A percentile compares a stretch with the other conserved stretches of the same genome.
Conservation (phyloP, 2,797 vertebrate species). For the Ptychobarbus kaznakovi region DNA sequence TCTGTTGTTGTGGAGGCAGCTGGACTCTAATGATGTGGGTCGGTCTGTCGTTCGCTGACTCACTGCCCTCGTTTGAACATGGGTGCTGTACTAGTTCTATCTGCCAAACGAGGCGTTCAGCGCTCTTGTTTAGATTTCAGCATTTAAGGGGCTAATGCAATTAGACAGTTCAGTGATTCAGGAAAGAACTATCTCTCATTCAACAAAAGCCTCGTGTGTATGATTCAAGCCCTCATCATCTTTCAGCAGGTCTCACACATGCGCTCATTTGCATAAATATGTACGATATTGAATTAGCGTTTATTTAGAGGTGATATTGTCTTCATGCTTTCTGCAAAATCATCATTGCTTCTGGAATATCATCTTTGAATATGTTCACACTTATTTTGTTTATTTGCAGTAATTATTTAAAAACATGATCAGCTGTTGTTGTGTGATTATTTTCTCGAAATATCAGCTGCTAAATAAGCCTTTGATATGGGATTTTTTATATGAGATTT, state of each 20-base stretch:
- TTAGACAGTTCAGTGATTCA: constrained; percentile 49
- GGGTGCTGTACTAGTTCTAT: constrained; percentile 14
- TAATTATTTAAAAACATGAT: constrained; percentile 24
- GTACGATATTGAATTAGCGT: background rate
- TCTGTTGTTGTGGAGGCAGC: constrained; percentile 27
- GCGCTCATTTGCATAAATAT: constrained; percentile 10
- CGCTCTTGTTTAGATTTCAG: constrained; percentile 32
- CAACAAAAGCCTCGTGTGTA: constrained; percentile 21
- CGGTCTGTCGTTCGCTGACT: constrained; percentile 17
- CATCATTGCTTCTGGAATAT: background rate
- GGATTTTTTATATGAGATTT: background rate
- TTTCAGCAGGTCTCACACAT: constrained; percentile 15
- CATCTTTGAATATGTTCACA: constrained; percentile 23
- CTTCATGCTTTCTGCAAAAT: constrained; percentile 16
- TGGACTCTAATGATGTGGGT: constrained; percentile 27
- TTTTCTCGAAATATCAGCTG: background rate
- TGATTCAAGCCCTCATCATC: constrained; percentile 30
- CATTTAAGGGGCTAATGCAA: constrained; percentile 45
- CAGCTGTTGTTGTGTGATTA: background rate
- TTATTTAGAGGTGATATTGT: constrained; percentile 14
- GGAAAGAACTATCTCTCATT: constrained; percentile 26
- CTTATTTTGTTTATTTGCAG: background rate
- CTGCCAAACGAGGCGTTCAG: constrained; percentile 26
- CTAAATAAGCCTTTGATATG: background rate
- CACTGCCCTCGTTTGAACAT: constrained; percentile 24